These are phyloP conservation scores for Neoitamus cyanurus DNA, from an alignment of 2,888 invertebrate species.

Conservation along the genomic window DNA sequence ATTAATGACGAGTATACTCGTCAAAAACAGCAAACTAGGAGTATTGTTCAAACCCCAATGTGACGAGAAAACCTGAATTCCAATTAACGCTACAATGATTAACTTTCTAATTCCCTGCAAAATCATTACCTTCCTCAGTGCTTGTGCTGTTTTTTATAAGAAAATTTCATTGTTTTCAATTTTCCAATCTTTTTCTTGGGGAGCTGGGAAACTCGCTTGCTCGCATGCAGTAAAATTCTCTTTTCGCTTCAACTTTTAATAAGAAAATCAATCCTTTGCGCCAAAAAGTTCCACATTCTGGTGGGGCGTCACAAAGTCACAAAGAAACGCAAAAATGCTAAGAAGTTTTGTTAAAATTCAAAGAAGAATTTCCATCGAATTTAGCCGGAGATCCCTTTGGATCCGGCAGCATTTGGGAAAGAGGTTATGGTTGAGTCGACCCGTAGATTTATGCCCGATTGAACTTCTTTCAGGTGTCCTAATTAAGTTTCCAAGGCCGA, in stretches of 20 bases:
- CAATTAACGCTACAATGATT: no score
- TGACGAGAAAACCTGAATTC: no score
- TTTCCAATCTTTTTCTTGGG: background rate
- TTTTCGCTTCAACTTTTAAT: background rate
- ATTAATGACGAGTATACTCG: no score
- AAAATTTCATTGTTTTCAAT: background rate
- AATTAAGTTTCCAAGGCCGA: background rate
- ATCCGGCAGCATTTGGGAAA: background rate
- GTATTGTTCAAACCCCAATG: no score
- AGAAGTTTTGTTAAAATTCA: background rate
- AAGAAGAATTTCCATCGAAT: background rate
- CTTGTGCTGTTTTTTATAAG: background rate
- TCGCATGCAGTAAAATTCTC: background rate
- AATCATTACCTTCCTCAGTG: no score
- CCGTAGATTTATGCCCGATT: background rate
- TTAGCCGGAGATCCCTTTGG: background rate
- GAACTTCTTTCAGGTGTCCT: background rate
- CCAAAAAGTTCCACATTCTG: background rate
- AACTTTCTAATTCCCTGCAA: no score
- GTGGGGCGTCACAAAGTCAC: background rate
- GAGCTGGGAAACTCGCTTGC: background rate
- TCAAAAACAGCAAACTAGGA: no score
- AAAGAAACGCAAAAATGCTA: background rate
- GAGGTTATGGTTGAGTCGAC: background rate
- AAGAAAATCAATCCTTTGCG: background rate